Conservation (phyloP, 2,797 vertebrate genomes). For the Sebastes variabilis region DNA sequence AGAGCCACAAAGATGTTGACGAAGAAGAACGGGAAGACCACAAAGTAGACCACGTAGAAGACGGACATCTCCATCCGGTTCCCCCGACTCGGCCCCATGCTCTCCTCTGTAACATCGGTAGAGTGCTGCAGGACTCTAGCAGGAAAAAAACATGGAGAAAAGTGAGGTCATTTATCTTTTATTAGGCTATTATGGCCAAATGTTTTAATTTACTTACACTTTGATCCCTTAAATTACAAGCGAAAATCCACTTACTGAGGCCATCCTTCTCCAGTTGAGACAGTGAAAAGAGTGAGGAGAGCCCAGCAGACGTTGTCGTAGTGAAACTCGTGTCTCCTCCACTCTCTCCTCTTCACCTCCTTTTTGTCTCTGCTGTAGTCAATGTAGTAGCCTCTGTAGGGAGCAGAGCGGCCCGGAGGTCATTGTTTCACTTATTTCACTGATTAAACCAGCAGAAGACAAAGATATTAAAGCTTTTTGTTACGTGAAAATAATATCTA, state of each 20-base stretch:
- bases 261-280: conserved; percentile 98
- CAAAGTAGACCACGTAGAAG: conserved; percentile 98
- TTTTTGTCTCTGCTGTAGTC: conserved; percentile 96
- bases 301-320: conserved; percentile 99
- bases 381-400: conserved; percentile 93
- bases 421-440: conserved; percentile 33
- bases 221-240: not conserved
- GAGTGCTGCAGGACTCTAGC: conserved; percentile 96
- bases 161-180: not conserved
- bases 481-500: not conserved
- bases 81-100: conserved; percentile 94
- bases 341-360: conserved; percentile 95
- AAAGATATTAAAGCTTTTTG: not conserved
- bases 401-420: conserved; percentile 35
- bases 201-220: not conserved
- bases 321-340: conserved; percentile 97
- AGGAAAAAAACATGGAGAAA: not conserved
- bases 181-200: not conserved
- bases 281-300: conserved; percentile 95
- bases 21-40: conserved; percentile 99
- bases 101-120: conserved; percentile 95
- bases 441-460: conserved; percentile 22
- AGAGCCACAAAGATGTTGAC: conserved; percentile 99
- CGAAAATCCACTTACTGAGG: conserved; percentile 88
- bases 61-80: conserved; percentile 99